Evolutionary conservation across 2,113 vertebrate genomes (phyloP), one percentile per base, ranked within the genome.

Genomic region (Loxodonta africana): DNA sequence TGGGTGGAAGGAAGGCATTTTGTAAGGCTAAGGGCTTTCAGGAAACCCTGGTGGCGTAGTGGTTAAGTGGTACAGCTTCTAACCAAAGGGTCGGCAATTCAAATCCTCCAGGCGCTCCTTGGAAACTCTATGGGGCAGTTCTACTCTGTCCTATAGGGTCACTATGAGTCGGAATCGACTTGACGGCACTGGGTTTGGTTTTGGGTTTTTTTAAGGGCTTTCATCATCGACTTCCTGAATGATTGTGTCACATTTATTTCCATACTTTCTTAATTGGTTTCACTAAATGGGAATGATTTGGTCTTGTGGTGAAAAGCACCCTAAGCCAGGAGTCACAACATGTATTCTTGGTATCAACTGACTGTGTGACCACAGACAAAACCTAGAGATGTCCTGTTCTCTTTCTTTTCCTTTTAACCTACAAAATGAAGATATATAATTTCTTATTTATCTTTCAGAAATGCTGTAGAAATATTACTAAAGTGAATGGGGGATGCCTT

Each of bases 221-320:
- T 88, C 20, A 12, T 17, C 10, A 41, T 46, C 71, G 78, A 89
- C 37, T 67, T 81, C 51, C 46, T 76, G 76, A 92, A 53, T 74
- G n/a, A 46, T 65, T 83, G 37, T 82, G 33, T 8, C 30, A 78
- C 20, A 83, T 60, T 95, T 28, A 41, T 71, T 71, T 93, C 9
- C 37, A 30, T 51, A 76, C 25, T 62, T 71, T 89, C 33, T 93
- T 62, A 14, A 30, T 95, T 85, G 48, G 44, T 71, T 93, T 93
- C 37, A 62, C n/a, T 78, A 28, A 85, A 90, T 63, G 26, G 69
- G 25, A 44, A 80, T 62, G 37, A 26, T 88, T 23, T 88, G 17
- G 4, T 92, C 26, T 46, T 48, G 23, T 8, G 28, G 12, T 37
- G 21, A 17, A 85, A 80, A 73, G 14, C 10, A 17, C 62, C 41